phyloP scores from a whole-genome alignment of 2,113 vertebrate species.

The Antechinus flavipes region DNA sequence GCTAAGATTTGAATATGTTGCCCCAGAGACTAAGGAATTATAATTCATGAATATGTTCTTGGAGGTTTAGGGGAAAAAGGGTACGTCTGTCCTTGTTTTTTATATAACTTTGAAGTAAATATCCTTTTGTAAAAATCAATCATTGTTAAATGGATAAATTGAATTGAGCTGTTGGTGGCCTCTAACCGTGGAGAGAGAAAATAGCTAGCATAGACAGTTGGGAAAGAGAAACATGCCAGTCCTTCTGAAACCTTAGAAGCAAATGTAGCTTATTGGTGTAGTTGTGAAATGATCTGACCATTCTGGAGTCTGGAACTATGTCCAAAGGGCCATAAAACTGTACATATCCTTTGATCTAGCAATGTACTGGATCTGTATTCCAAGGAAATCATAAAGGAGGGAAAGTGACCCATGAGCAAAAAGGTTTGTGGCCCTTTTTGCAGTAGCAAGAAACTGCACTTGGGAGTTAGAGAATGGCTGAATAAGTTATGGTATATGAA shows the following conservation, averaged over 20 bases:
- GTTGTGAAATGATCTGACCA: too few species aligned
- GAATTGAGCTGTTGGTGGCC: neutral
- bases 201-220: neutral
- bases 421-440: too few species aligned
- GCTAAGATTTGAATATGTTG: too few species aligned
- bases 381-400: too few species aligned
- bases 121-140: neutral
- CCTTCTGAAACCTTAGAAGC: neutral
- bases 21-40: neutral
- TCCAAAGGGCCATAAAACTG: too few species aligned
- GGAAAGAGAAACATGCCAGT: neutral
- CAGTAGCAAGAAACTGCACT: too few species aligned
- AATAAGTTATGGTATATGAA: too few species aligned
- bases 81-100: neutral
- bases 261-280: neutral
- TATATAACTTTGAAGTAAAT: neutral
- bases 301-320: too few species aligned
- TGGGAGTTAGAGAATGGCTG: too few species aligned
- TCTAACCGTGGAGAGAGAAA: neutral
- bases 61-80: neutral
- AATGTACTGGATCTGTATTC: too few species aligned
- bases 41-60: neutral
- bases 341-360: too few species aligned
- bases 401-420: too few species aligned
- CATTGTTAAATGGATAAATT: neutral